Conservation (phyloP, 2,888 invertebrate genomes). For the Eubasilissa splendida region DNA sequence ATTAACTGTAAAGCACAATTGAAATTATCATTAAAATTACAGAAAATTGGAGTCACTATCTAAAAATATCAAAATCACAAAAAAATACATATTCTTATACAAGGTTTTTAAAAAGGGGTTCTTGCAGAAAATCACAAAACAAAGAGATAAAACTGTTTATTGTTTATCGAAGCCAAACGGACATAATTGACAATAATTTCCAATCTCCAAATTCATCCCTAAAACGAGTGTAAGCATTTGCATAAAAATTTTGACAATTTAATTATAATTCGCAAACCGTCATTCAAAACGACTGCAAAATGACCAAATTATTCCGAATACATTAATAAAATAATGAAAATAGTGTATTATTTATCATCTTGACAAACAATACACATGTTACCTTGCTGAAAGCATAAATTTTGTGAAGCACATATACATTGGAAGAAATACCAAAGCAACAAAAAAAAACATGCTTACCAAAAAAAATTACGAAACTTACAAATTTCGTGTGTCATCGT, state of each 20-base stretch:
- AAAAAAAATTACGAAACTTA: slow-evolving; percentile 12
- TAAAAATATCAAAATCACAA: background rate
- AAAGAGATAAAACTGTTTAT: background rate
- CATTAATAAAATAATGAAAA: background rate
- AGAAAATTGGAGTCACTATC: background rate
- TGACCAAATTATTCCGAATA: slow-evolving; percentile 2
- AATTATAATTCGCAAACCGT: background rate
- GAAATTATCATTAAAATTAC: background rate
- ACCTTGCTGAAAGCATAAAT: slow-evolving; percentile 27
- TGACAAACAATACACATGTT: background rate
- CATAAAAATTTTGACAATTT: background rate
- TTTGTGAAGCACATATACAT: slow-evolving; percentile 11
- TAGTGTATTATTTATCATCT: too few species aligned
- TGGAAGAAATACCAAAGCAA: slow-evolving; percentile 3
- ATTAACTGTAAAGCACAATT: background rate
- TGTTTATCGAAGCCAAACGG: background rate
- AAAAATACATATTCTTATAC: background rate
- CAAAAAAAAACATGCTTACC: slow-evolving; percentile 23
- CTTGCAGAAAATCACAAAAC: slow-evolving; percentile 4
- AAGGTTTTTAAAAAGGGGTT: background rate
- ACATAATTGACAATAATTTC: background rate
- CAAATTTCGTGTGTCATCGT: slow-evolving; percentile 4
- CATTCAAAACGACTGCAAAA: background rate
- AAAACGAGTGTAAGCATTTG: background rate
- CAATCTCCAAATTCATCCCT: too few species aligned